Conservation (phyloP, 2,113 vertebrate genomes). For the Sakesphorus luctuosus region DNA sequence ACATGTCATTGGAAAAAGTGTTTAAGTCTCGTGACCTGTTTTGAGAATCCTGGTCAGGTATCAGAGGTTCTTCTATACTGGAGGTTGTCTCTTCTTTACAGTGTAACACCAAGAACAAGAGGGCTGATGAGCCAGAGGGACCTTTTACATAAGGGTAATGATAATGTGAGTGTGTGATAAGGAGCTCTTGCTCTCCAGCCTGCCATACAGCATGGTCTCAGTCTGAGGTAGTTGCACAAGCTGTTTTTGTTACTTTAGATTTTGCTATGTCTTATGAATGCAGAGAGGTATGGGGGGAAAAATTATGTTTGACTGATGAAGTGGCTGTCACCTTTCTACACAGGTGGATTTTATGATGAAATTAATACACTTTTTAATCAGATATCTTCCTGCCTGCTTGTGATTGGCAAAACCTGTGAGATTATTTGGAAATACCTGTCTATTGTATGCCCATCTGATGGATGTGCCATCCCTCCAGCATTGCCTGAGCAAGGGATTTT, state of each 20-base stretch:
- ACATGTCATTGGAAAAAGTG: neutral
- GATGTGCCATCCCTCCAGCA: neutral
- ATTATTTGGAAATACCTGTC: neutral
- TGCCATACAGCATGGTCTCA: neutral
- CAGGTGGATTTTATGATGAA: neutral
- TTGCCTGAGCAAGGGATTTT: neutral
- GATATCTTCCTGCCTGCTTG: neutral
- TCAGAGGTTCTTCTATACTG: neutral
- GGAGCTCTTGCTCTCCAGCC: neutral
- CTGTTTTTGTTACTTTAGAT: neutral
- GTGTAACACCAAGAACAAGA: neutral
- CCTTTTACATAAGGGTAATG: neutral
- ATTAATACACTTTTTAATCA: neutral
- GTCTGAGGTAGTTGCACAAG: neutral
- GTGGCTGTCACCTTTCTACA: neutral
- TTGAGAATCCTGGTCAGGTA: neutral
- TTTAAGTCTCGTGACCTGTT: neutral
- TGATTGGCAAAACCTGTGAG: neutral
- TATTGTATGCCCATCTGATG: neutral
- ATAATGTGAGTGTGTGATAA: accelerated
- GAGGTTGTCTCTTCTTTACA: neutral
- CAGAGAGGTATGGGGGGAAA: neutral
- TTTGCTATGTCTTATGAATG: neutral
- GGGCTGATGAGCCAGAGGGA: neutral
- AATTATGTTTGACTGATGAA: neutral